A percentile compares a stretch with the other conserved stretches of the same genome.
Conservation (phyloP, 2,888 invertebrate genomes). For the Himalopsyche anomala region DNA sequence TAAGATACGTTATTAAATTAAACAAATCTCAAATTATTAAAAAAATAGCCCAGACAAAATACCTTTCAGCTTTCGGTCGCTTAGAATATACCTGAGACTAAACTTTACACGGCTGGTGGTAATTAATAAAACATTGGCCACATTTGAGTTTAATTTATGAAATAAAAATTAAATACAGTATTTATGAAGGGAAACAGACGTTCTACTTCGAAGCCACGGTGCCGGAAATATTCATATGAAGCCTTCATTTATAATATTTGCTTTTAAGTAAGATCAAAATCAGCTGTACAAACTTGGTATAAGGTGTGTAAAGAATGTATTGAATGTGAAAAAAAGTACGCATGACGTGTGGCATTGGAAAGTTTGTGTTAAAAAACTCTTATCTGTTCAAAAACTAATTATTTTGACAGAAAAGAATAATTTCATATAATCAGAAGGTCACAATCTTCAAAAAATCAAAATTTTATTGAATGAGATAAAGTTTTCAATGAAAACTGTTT, state of each 20-base stretch:
- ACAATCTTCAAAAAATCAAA: neutral
- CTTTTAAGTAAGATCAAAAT: neutral
- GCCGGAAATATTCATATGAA: neutral
- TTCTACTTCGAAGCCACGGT: neutral
- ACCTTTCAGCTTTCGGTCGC: too few relatives aligned
- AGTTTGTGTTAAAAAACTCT: neutral
- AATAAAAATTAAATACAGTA: too few relatives aligned
- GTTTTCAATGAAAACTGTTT: too few relatives aligned
- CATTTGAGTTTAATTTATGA: too few relatives aligned
- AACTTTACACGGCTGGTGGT: too few relatives aligned
- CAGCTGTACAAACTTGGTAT: neutral
- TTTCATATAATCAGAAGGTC: neutral
- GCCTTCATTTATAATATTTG: constrained; percentile 23
- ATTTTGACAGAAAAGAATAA: neutral
- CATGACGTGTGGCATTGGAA: neutral
- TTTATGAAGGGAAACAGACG: neutral
- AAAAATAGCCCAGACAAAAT: too few relatives aligned
- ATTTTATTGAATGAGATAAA: too few relatives aligned
- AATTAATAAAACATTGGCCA: too few relatives aligned
- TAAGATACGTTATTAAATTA: too few relatives aligned
- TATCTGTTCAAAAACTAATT: neutral
- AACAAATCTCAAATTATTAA: too few relatives aligned
- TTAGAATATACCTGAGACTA: too few relatives aligned
- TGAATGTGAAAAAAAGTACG: constrained; percentile 12
- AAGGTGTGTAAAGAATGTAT: neutral